A percentile compares a stretch with the other conserved stretches of the same genome.
phyloP scores from a whole-genome alignment of 2,113 vertebrate species.

The Arenaria interpres region DNA sequence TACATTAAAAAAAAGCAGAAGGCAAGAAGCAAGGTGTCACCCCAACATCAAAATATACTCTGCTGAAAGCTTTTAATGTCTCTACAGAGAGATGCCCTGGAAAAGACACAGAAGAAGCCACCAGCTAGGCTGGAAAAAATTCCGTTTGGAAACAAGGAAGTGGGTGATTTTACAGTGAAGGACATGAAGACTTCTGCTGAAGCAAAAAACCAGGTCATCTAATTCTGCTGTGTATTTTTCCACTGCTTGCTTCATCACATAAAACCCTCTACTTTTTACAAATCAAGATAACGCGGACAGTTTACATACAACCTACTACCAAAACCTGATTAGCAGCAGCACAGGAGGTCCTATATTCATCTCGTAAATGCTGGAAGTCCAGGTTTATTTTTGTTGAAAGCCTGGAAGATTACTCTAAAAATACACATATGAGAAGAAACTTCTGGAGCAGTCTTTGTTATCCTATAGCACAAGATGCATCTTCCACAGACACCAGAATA shows the following conservation, averaged over 20 bases:
- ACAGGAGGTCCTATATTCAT: neutral
- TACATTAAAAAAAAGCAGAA: neutral
- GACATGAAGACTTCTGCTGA: conserved; percentile 75
- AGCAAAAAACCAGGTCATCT: conserved; percentile 65
- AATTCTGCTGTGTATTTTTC: neutral
- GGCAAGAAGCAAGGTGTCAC: neutral
- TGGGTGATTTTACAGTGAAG: conserved; percentile 66
- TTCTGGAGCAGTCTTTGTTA: neutral
- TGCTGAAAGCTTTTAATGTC: conserved; percentile 25
- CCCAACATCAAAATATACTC: neutral
- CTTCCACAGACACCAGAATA: neutral
- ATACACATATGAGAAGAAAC: neutral
- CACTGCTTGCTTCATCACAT: neutral
- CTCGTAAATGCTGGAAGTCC: neutral
- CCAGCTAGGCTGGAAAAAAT: conserved; percentile 83
- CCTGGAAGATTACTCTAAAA: neutral
- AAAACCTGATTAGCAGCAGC: neutral
- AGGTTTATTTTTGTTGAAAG: neutral
- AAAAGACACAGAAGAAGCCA: conserved; percentile 64
- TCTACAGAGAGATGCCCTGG: conserved; percentile 38
- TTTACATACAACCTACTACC: neutral
- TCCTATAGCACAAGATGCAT: neutral
- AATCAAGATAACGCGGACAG: neutral
- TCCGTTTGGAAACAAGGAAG: conserved; percentile 57
- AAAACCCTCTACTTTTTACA: neutral